phyloP scores from a whole-genome alignment of 2,888 invertebrate species.

The Acronicta alni region DNA sequence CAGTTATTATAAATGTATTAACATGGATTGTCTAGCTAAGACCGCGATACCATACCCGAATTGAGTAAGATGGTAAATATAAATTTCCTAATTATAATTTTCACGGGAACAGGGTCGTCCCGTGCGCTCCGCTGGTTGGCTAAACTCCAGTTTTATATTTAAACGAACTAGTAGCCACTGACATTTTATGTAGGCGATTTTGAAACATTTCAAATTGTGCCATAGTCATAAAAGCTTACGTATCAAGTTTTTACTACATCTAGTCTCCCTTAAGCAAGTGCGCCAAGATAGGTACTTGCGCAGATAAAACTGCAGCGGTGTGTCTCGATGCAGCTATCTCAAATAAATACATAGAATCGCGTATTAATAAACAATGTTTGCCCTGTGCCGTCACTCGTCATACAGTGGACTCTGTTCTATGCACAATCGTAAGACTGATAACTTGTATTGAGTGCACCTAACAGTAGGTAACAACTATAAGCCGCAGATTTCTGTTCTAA shows the following conservation, averaged over 20 bases:
- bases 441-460: constrained; percentile 32
- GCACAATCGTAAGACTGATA: constrained; percentile 38
- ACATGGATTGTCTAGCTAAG: constrained; percentile 13
- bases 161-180: constrained; percentile 72
- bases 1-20: constrained; percentile 11
- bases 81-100: constrained; percentile 86
- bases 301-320: constrained; percentile 12
- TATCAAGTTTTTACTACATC: constrained; percentile 20
- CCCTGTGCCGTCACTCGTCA: constrained; percentile 19
- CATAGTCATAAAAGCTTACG: constrained; percentile 45
- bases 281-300: constrained; percentile 3
- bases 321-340: neutral
- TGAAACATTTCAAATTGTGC: constrained; percentile 63
- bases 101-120: constrained; percentile 78
- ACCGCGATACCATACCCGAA: constrained; percentile 56
- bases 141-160: constrained; percentile 80
- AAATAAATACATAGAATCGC: constrained; percentile 25
- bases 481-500: constrained; percentile 31
- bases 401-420: constrained; percentile 21
- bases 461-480: constrained; percentile 10
- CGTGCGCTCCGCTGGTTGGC: constrained; percentile 74
- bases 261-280: constrained; percentile 16
- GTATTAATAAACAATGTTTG: constrained; percentile 26
- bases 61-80: constrained; percentile 73
- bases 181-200: constrained; percentile 75